Base-by-base conservation (phyloP, 2,113 vertebrate species). In the Pelecanus crispus region DNA sequence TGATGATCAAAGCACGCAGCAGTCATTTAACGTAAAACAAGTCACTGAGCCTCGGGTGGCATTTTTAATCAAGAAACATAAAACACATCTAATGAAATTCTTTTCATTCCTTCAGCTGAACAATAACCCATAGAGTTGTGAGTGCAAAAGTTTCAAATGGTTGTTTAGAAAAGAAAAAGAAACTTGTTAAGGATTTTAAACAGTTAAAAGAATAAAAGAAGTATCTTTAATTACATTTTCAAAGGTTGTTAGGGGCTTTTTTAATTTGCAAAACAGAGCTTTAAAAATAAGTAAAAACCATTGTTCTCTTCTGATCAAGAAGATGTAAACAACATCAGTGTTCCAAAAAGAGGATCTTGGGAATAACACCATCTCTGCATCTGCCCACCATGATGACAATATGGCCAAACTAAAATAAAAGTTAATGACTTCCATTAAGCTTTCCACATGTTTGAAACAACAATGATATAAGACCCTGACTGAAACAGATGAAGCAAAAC, bases 371-470 rank as follows among this genome's bases (percentile, higher is more conserved):
- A 95, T 95, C 92, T 92, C 94, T 97, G 94, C 91, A 95, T 96
- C 96, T 97, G 95, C 95, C 94, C 61, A 93, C 95, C 97, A 97
- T 96, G 91, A 95, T 94, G 90, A 96, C 96, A 97, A 97, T 97
- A 96, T 97, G 94, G 94, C 88, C 92, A 97, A 97, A 97, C 91
- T 97, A 96, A 97, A 97, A 97, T 97, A 97, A 97, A 97, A 97
- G 94, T 95, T 97, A 97, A 97, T 97, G 96, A 97, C 92, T 97
- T 97, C 97, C 97, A 97, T 95, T 97, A 96, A 97, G 95, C 94
- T 96, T 97, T 96, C 97, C 97, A 97, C 97, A 97, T 96, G 97
- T 92, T 96, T 86, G 92, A 94, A 97, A 97, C 92, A 96, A 93
- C 91, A 94, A 95, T 97, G 96, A 97, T 97, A 94, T 47, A 95